Base-by-base conservation (phyloP, 2,797 vertebrate genomes). In the Jordanella pulchra region DNA sequence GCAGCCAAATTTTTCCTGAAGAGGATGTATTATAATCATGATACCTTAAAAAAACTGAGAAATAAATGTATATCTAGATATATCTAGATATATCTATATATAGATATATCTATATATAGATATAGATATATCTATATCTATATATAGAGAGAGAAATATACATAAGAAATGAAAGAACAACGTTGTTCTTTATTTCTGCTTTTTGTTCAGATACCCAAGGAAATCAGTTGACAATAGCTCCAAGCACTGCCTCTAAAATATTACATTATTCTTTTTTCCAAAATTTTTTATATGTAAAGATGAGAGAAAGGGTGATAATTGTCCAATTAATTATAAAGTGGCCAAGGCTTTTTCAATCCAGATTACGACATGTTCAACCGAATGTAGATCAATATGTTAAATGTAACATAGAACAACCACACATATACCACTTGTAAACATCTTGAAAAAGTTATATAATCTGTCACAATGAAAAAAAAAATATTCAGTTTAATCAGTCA, bases 1-100 rank as follows among this genome's bases (percentile, higher is more conserved):
- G 87, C 42, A 69, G 83, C 90, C 84, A 78, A 81, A 86, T 90
- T 67, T 86, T 71, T 89, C 89, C 90, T 64, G 51, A 83, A 88
- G 72, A 80, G 75, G 9, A 53, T 65, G 78, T 78, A 75, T 60
- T 75, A 77, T 79, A 79, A 82, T 67, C 75, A 86, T 88, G 85
- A 91, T 90, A 89, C 83, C 81, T 79, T 90, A 90, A 92, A 87
- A 88, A 77, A 86, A 89, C 90, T 91, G 85, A 90, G 86, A 90
- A 81, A 84, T 71, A 61, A 85, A 71, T 82, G 66, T 74, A 84
- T 47, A n/a, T n/a, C n/a, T n/a, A n/a, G n/a, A n/a, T n/a, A n/a
- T n/a, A n/a, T n/a, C n/a, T n/a, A n/a, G n/a, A n/a, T n/a, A n/a
- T n/a, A n/a, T n/a, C n/a, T n/a, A n/a, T n/a, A n/a, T n/a, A n/a